A percentile compares a stretch with the other conserved stretches of the same genome.
These are phyloP conservation scores for Campoletis raptor DNA, from an alignment of 2,888 invertebrate species.

Conservation along the genomic window DNA sequence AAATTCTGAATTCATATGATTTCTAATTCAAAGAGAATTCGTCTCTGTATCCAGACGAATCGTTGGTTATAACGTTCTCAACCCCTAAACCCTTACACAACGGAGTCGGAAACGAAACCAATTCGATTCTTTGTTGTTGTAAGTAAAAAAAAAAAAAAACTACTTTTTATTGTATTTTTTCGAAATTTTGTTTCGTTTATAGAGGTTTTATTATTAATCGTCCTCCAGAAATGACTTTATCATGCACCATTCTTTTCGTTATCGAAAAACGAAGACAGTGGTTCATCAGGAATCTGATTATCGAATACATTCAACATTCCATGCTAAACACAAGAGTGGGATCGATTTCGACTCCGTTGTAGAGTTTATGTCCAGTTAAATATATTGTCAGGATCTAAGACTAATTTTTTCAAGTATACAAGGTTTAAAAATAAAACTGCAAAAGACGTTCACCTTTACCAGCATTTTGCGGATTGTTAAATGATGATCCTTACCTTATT, in stretches of 20 bases:
- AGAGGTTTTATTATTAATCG: background rate
- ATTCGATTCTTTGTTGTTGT: background rate
- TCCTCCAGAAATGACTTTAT: too few species aligned
- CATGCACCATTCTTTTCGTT: too few species aligned
- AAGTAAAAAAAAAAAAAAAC: background rate
- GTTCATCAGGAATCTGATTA: too few species aligned
- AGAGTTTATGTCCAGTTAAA: background rate
- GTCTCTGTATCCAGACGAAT: background rate
- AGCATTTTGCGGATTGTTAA: slow-evolving; percentile 39
- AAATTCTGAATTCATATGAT: background rate
- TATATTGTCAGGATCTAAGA: background rate
- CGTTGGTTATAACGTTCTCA: background rate
- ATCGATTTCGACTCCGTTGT: background rate
- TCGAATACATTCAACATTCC: too few species aligned
- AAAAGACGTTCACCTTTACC: background rate
- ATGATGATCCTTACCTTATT: slow-evolving; percentile 80
- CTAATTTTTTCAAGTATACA: background rate
- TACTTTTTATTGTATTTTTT: background rate
- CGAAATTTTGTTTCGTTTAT: background rate
- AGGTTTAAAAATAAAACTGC: background rate
- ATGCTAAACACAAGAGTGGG: too few species aligned
- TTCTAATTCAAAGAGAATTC: background rate
- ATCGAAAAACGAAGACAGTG: too few species aligned
- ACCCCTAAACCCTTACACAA: background rate
- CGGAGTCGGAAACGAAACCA: background rate